Evolutionary conservation across 2,888 invertebrate genomes (phyloP).

Genomic region (Thumatha senex): DNA sequence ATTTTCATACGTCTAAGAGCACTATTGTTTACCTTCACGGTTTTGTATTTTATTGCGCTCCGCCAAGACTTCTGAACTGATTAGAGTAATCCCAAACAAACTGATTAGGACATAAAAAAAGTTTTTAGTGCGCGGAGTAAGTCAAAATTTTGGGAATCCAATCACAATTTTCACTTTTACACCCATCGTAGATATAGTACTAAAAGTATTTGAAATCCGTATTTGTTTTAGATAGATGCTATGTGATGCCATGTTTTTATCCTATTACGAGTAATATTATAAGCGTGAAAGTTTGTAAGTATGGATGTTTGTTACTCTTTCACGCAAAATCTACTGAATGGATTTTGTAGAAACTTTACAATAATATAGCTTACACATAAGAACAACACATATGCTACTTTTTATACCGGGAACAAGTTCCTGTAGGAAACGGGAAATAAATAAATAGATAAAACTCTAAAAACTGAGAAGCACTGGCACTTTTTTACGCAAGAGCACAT

Average conservation of each 20-base stretch:
- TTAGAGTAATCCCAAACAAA: slow-evolving; percentile 33
- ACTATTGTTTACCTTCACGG: slow-evolving; percentile 16
- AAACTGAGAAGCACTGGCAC: neutral
- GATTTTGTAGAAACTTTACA: too few relatives aligned
- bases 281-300: too few relatives aligned
- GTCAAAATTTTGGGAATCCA: slow-evolving; percentile 36
- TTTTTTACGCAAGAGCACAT: neutral
- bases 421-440: too few relatives aligned
- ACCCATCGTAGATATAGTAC: slow-evolving; percentile 26
- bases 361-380: too few relatives aligned
- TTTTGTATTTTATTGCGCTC: slow-evolving; percentile 21
- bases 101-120: slow-evolving; percentile 36
- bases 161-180: slow-evolving; percentile 36
- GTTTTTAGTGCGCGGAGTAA: slow-evolving; percentile 31
- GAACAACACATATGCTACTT: too few relatives aligned
- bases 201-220: slow-evolving; percentile 5
- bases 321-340: too few relatives aligned
- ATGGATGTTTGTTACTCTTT: too few relatives aligned
- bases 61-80: slow-evolving; percentile 29
- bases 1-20: slow-evolving; percentile 8
- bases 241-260: slow-evolving; percentile 3
- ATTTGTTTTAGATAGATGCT: slow-evolving; percentile 5
- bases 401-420: too few relatives aligned
- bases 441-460: slow-evolving; percentile 1
- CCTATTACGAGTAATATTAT: too few relatives aligned